phyloP scores from a whole-genome alignment of 1,140 invertebrate species.

The Cydia amplana region DNA sequence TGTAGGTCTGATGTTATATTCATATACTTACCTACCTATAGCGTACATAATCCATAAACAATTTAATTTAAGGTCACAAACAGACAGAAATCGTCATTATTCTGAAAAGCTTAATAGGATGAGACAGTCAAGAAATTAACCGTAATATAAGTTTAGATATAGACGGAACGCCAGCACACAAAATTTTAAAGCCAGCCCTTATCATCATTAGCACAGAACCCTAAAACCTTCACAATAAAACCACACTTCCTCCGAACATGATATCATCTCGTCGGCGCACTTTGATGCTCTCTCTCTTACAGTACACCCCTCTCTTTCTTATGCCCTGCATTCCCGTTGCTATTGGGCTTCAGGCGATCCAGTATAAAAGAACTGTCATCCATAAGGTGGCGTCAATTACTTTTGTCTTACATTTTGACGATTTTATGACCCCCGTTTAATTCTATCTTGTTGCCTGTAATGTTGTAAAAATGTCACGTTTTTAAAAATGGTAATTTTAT shows the following conservation, averaged over 20 bases:
- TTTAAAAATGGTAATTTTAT: background rate
- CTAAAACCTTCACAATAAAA: slow-evolving; percentile 27
- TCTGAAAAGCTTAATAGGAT: too few species aligned
- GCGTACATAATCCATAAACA: too few species aligned
- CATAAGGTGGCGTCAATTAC: too few species aligned
- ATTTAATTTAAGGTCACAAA: too few species aligned
- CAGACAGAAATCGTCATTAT: too few species aligned
- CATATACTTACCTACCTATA: too few species aligned
- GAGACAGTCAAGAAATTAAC: background rate
- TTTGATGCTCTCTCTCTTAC: slow-evolving; percentile 15
- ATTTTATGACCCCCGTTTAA: too few species aligned
- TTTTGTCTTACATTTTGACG: background rate
- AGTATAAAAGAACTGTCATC: background rate
- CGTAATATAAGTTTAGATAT: background rate
- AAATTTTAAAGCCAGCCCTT: background rate
- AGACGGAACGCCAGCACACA: background rate
- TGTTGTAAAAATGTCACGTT: background rate
- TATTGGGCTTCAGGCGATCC: background rate
- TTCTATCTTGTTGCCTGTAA: too few species aligned
- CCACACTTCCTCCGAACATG: slow-evolving; percentile 18
- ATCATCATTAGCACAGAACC: slow-evolving; percentile 4
- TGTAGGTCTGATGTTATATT: too few species aligned
- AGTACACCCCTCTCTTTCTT: background rate
- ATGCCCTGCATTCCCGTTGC: background rate
- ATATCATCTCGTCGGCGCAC: slow-evolving; percentile 17